Percentiles rank a stretch among this genome's conserved stretches.
Evolutionary conservation across 35 echinoderm and acorn worm genomes (phyloP).

Genomic region (Amphiura filiformis): DNA sequence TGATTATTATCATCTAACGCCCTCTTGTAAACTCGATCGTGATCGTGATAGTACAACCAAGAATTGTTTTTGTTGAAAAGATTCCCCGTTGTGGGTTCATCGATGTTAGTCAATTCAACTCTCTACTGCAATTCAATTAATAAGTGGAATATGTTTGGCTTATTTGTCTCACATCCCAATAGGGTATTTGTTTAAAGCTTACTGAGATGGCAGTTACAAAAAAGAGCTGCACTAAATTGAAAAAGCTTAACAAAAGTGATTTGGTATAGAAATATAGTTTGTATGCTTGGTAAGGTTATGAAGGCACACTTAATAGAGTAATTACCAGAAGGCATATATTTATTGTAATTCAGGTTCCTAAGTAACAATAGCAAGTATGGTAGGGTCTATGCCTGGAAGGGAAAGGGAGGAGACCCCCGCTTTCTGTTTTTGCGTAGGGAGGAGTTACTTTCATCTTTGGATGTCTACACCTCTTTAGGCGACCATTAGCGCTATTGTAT

Average conservation of each 20-base stretch:
- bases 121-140: slow-evolving; percentile 3
- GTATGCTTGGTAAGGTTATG: not conserved
- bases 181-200: slow-evolving; percentile 8
- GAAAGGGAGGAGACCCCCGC: not conserved
- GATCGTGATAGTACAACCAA: no score
- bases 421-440: not conserved
- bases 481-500: not conserved
- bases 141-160: slow-evolving; percentile 11
- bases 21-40: not conserved
- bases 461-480: slow-evolving; percentile 5
- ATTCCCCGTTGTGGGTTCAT: not conserved
- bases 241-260: slow-evolving; percentile 7
- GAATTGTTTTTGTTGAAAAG: not conserved
- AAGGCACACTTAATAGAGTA: not conserved
- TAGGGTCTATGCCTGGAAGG: not conserved
- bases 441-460: not conserved
- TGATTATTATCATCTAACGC: not conserved
- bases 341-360: not conserved
- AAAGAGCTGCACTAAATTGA: not conserved
- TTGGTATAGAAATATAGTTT: not conserved
- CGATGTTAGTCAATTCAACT: not conserved
- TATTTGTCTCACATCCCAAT: not conserved
- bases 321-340: not conserved
- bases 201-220: not conserved
- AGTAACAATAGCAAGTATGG: not conserved